Conservation (phyloP, 2,113 vertebrate genomes). For the Bubo scandiacus region DNA sequence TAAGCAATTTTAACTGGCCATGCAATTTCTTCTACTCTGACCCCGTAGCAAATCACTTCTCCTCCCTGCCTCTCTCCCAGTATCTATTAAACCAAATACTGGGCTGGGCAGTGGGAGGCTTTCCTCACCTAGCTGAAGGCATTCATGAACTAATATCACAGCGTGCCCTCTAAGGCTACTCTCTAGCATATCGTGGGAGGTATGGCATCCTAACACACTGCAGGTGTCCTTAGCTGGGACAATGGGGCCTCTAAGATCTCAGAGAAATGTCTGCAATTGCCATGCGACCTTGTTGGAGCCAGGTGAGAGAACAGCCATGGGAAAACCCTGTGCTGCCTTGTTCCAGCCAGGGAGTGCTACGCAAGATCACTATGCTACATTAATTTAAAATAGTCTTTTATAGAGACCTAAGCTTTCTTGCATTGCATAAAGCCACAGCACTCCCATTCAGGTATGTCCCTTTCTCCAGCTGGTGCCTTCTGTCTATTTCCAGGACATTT, state of each 20-base stretch:
- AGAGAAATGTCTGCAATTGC: neutral
- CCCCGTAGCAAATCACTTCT: neutral
- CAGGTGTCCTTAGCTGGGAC: neutral
- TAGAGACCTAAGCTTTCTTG: neutral
- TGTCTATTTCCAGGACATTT: neutral
- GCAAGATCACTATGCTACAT: fast-evolving
- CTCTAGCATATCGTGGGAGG: neutral
- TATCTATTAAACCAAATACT: neutral
- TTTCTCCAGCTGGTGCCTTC: neutral
- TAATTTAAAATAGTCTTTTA: neutral
- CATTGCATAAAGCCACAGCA: neutral
- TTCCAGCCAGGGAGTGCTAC: neutral
- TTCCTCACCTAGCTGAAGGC: neutral
- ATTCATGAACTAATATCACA: neutral
- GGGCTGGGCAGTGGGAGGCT: neutral
- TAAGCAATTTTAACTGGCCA: neutral
- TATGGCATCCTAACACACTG: fast-evolving
- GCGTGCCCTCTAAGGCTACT: neutral
- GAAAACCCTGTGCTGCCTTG: neutral
- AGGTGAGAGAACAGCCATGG: neutral
- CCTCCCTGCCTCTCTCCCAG: neutral
- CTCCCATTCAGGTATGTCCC: neutral
- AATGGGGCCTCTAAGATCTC: neutral
- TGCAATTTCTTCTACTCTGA: neutral
- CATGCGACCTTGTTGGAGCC: neutral